Base-by-base conservation (phyloP, 2,113 vertebrate genomes). In the Muntiacus muntjak region DNA sequence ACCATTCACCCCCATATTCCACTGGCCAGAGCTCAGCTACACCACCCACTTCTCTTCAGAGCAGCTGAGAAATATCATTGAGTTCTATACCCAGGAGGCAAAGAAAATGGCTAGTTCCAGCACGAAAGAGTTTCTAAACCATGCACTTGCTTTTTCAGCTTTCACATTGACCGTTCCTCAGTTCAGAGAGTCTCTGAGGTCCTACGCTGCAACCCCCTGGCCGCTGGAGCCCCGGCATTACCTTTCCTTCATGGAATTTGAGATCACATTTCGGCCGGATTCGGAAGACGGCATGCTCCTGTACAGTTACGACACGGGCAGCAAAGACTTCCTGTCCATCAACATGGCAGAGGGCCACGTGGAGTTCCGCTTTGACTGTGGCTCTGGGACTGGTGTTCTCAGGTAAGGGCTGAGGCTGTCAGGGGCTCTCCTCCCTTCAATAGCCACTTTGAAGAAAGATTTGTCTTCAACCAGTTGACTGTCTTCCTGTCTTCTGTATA, bases 351-450 rank as follows among this genome's bases (percentile, higher is more conserved):
- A 98, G 58, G 98, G 99, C 98, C 99, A 99, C 0, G 98, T 99
- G 97, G 99, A 99, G 97, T 99, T 99, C 98, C 99, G 99, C 97
- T 99, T 99, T 21, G 99, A 99, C 99, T 99, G 99, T 17, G 99
- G 99, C 87, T 99, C 99, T 11, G 99, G 99, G 82, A 99, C 99
- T 0, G 99, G 99, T 14, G 89, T 99, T 5, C 99, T 99, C 98
- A 99, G 99, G 99, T 99, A 98, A 98, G 57, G 14, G 14, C 21
- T 7, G 0, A 74, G 10, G 50, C 52, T 45, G 91, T 47, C 7
- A 89, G 47, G 0, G 62, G 1, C 21, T 0, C 87, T 88, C 90
- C 25, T 76, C 33, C 78, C 36, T 62, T n/a, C 9, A 89, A 14
- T 30, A 86, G 7, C 15, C 50, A 28, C 45, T 15, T 28, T 64